Percentiles rank a stretch among this genome's conserved stretches.
phyloP scores from a whole-genome alignment of 2,113 vertebrate species.

The Grammomys dolichurus region DNA sequence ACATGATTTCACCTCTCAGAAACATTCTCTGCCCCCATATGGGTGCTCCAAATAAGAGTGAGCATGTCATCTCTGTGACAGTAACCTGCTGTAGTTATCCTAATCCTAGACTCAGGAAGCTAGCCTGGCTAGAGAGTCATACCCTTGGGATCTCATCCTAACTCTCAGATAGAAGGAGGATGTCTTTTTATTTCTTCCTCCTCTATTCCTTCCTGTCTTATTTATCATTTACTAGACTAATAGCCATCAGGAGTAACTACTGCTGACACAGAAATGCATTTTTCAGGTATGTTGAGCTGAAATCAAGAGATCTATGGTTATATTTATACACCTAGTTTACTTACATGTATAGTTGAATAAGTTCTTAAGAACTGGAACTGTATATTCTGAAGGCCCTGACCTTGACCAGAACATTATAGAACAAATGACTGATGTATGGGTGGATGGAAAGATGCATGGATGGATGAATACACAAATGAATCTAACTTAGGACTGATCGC shows the following conservation, averaged over 20 bases:
- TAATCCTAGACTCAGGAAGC: not conserved
- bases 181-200: not conserved
- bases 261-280: not conserved
- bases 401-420: not conserved
- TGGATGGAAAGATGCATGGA: not conserved
- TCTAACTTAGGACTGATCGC: not conserved
- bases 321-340: not conserved
- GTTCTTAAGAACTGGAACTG: not conserved
- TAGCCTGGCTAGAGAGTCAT: not conserved
- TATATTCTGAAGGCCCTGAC: not conserved
- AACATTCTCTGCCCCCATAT: not conserved
- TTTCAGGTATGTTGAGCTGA: not conserved
- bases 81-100: not conserved
- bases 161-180: not conserved
- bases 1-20: not conserved
- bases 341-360: not conserved
- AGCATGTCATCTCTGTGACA: not conserved
- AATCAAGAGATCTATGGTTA: not conserved
- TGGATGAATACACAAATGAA: not conserved
- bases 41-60: rapidly evolving
- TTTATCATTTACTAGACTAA: slow-evolving; percentile 10
- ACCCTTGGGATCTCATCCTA: too few relatives aligned
- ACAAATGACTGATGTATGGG: too few relatives aligned
- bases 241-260: not conserved
- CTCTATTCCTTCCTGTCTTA: not conserved